These are phyloP conservation scores for Athalia rosae DNA, from an alignment of 2,888 invertebrate species.

Conservation along the genomic window DNA sequence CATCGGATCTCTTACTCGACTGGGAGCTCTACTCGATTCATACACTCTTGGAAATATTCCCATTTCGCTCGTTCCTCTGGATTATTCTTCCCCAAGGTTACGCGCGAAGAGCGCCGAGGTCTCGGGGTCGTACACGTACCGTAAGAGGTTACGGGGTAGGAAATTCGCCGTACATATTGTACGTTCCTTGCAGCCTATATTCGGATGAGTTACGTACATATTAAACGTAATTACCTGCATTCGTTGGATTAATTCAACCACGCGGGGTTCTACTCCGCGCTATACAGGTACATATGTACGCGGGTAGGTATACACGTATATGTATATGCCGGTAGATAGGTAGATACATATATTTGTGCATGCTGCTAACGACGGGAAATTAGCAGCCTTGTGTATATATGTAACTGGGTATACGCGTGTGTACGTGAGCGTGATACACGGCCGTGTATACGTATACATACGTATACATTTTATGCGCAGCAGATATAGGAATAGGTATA, in stretches of 20 bases:
- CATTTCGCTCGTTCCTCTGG: too few species aligned
- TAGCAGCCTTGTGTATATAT: neutral
- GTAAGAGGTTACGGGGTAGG: too few species aligned
- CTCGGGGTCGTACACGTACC: too few species aligned
- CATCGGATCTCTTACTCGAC: too few species aligned
- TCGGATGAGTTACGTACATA: neutral
- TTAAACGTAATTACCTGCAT: slow-evolving; percentile 22
- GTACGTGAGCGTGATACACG: too few species aligned
- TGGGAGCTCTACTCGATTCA: too few species aligned
- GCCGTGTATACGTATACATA: neutral
- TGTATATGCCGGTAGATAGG: neutral
- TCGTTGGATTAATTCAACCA: slow-evolving; percentile 23
- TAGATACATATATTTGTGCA: neutral
- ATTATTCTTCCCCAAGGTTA: too few species aligned
- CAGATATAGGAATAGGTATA: neutral
- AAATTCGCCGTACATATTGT: too few species aligned
- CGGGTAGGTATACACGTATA: neutral
- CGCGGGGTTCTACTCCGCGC: neutral
- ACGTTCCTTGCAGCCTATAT: neutral
- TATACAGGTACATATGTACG: neutral
- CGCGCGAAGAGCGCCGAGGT: too few species aligned
- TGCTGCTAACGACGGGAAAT: slow-evolving; percentile 2
- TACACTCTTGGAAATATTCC: too few species aligned
- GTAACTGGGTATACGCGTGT: too few species aligned
- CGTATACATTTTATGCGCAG: neutral